Evolutionary conservation across 1,140 invertebrate genomes (phyloP).

Genomic region (Atta cephalotes): DNA sequence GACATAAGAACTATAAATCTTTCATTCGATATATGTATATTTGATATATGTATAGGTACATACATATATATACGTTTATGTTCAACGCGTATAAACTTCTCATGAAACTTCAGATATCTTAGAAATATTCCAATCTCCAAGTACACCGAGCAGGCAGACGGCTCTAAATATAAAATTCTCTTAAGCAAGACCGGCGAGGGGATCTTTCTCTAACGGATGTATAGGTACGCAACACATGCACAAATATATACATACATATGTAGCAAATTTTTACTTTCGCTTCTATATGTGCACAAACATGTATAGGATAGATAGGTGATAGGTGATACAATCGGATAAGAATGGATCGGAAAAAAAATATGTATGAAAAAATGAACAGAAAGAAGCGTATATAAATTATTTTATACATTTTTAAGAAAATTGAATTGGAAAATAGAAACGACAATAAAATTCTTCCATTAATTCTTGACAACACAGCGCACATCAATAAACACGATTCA

Average conservation of each 20-base stretch:
- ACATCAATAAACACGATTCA: neutral
- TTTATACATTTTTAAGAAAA: neutral
- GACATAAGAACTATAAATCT: conserved; percentile 56
- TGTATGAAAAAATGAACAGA: neutral
- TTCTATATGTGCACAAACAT: neutral
- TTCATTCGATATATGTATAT: conserved; percentile 24
- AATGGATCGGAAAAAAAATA: too few species aligned
- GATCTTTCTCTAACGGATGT: neutral
- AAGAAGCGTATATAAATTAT: neutral
- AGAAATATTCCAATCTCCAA: conserved; percentile 71
- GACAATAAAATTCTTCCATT: neutral
- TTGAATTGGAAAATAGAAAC: neutral
- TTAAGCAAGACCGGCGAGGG: conserved; percentile 64
- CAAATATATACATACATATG: neutral
- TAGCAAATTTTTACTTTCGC: conserved; percentile 44
- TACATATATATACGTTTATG: conserved; percentile 56
- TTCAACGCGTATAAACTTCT: conserved; percentile 57
- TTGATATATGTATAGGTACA: conserved; percentile 40
- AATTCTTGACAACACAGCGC: neutral
- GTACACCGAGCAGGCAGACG: conserved; percentile 59
- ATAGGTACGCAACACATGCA: neutral
- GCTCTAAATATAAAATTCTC: conserved; percentile 67
- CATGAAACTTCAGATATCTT: conserved; percentile 59
- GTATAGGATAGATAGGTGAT: neutral
- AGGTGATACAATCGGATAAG: neutral